Evolutionary conservation across 2,113 vertebrate genomes (phyloP), one percentile per base, ranked within the genome.

Genomic region (Calidris pygmaea): DNA sequence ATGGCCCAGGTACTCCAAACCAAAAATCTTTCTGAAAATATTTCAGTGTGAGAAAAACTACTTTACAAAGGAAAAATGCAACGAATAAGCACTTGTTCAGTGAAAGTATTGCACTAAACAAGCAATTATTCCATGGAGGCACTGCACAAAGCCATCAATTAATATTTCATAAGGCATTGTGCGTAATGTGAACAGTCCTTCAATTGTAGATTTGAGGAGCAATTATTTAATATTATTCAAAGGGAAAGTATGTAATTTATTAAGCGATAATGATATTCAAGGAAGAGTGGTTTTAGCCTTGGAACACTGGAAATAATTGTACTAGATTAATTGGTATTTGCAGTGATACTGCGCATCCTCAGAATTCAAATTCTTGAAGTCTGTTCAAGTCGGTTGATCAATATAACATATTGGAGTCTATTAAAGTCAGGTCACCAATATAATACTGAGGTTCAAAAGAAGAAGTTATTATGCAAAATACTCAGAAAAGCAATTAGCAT

Each of bases 11-110:
- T 97, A 87, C 62, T 79, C 27, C 62, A 97, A 96, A 96, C 29
- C 13, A 95, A 88, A 96, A 97, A 93, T 94, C 39, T 93, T 90
- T 92, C 90, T 95, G 59, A 86, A 97, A 97, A 95, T 65, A 89
- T 68, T 82, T 79, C 32, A 83, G 12, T 48, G 34, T 24, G 84
- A 73, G 26, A 34, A 88, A 79, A 95, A 53, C 20, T 73, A 72
- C 24, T 93, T 95, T 75, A 4, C 8, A 65, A 80, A 56, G 5
- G 15, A 56, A 66, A 92, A 87, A 80, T 75, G 14, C 17, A 95
- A 89, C 41, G 12, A 77, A 87, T 70, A 93, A 97, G 67, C 65
- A 95, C 53, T 63, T 89, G 70, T 91, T 91, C 50, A 45, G 50
- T 84, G 29, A 48, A 96, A 96, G 83, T 82, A 73, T 34, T 81